Conservation (phyloP, 64 coral and sea anemone genomes). For the Actinia equina region DNA sequence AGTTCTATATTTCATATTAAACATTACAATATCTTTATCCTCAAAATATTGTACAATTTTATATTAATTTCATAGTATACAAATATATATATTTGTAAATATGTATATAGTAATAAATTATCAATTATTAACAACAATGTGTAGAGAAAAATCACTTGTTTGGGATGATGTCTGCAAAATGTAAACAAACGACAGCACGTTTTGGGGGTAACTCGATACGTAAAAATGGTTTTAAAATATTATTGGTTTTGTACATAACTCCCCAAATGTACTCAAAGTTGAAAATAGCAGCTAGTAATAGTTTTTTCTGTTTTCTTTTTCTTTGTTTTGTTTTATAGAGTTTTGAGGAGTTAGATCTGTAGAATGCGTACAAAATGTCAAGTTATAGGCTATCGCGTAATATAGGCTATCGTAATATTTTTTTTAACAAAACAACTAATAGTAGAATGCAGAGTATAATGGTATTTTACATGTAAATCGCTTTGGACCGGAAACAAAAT, state of each 20-base stretch:
- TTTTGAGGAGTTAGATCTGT: no score
- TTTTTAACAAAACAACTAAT: background rate
- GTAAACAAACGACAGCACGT: background rate
- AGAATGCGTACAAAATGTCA: background rate
- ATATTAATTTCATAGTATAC: background rate
- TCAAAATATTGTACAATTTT: background rate
- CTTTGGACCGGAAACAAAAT: background rate
- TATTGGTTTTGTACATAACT: no score
- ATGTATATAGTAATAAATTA: constrained; percentile 6
- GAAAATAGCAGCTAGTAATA: no score
- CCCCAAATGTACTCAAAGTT: no score
- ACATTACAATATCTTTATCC: background rate
- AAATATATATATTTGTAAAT: background rate
- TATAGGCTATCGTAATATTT: background rate
- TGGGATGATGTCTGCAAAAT: background rate
- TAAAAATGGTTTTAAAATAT: no score
- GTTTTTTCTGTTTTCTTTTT: no score
- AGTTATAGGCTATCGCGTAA: background rate
- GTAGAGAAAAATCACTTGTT: background rate
- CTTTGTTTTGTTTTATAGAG: no score
- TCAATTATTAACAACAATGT: background rate
- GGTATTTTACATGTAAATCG: background rate
- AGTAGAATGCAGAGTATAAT: no score
- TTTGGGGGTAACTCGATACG: no score
- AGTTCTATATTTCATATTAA: no score